A percentile compares a stretch with the other conserved stretches of the same genome.
Conservation (phyloP, 1,140 invertebrate species). For the Ylistrum balloti region DNA sequence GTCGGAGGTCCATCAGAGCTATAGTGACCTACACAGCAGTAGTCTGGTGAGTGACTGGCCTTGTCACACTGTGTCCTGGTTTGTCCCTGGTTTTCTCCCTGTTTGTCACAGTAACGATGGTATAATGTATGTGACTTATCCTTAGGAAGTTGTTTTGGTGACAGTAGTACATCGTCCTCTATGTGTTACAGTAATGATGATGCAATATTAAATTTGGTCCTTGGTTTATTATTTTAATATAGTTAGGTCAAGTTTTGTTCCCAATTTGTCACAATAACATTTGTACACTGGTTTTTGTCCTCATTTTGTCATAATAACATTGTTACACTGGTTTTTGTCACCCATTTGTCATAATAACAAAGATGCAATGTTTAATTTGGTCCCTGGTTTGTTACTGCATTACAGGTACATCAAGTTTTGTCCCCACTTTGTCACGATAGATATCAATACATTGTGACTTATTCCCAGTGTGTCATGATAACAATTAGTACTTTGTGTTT, state of each 20-base stretch:
- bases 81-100: neutral
- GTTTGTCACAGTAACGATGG: conserved; percentile 8
- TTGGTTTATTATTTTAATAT: neutral
- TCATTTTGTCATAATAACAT: neutral
- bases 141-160: neutral
- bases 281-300: neutral
- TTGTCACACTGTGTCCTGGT: neutral
- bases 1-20: neutral
- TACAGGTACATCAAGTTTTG: neutral
- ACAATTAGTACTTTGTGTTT: neutral
- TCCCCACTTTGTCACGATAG: neutral
- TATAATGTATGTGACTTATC: neutral
- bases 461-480: neutral
- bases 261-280: neutral
- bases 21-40: conserved; percentile 19
- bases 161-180: neutral
- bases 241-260: neutral
- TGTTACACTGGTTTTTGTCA: neutral
- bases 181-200: neutral
- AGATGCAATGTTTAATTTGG: too few relatives aligned
- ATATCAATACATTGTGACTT: neutral
- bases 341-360: conserved; percentile 42
- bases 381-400: neutral
- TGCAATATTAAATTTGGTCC: too few relatives aligned
- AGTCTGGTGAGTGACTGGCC: neutral